phyloP scores from a whole-genome alignment of 2,113 vertebrate genomes.

The Sitta europaea region DNA sequence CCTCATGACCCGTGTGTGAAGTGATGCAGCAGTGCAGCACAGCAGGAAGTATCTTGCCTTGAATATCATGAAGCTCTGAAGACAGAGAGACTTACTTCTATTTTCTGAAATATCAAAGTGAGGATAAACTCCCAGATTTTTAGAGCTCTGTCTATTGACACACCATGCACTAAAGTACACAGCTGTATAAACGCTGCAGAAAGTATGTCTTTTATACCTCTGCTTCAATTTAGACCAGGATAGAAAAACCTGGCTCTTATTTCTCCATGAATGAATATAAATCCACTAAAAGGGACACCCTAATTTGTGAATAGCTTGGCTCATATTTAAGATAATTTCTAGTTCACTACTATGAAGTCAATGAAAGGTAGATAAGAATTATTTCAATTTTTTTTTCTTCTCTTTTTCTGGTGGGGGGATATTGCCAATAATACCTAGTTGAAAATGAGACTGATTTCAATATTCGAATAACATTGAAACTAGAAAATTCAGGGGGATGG shows the following conservation, averaged over 20 bases:
- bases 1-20: not conserved
- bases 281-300: not conserved
- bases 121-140: not conserved
- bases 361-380: not conserved
- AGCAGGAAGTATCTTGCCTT: not conserved
- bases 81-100: not conserved
- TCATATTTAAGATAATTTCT: not conserved
- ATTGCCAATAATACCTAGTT: not conserved
- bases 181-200: not conserved
- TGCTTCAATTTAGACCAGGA: not conserved
- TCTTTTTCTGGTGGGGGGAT: accelerated
- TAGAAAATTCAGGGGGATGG: not conserved
- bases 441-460: not conserved
- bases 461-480: not conserved
- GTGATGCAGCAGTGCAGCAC: not conserved
- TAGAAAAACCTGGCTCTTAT: not conserved
- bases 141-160: not conserved
- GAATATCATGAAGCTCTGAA: not conserved
- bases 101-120: not conserved
- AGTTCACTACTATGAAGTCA: not conserved
- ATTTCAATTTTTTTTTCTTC: not conserved
- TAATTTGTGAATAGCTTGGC: not conserved
- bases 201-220: not conserved
- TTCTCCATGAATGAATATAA: not conserved
- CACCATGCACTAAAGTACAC: not conserved